phyloP scores from a whole-genome alignment of 2,888 invertebrate species.

The Hanleya hanleyi region DNA sequence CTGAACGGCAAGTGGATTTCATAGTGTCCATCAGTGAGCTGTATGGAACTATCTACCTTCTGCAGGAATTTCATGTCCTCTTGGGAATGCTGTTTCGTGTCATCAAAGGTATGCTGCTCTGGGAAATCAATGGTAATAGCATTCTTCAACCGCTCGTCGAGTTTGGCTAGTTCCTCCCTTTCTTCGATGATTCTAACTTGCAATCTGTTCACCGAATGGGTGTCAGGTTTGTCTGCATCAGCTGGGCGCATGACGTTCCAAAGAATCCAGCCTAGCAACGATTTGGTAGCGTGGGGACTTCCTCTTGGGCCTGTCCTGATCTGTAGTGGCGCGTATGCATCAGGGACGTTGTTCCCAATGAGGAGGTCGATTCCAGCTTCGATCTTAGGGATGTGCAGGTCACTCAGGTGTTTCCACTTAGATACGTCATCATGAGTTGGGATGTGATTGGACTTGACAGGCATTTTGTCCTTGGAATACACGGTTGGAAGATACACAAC shows the following conservation, averaged over 20 bases:
- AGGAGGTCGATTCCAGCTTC: slow-evolving; percentile 16
- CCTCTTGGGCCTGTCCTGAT: slow-evolving; percentile 16
- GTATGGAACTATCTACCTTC: too few species aligned
- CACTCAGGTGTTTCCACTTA: slow-evolving; percentile 27
- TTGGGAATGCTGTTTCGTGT: too few species aligned
- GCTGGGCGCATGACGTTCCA: slow-evolving; percentile 19
- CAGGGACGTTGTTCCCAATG: slow-evolving; percentile 19
- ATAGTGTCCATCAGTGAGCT: too few species aligned
- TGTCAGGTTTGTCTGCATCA: too few species aligned
- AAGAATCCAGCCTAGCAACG: slow-evolving; percentile 24
- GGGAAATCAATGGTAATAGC: too few species aligned
- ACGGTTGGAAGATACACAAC: slow-evolving; percentile 22
- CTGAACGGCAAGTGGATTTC: too few species aligned
- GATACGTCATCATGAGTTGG: slow-evolving; percentile 25
- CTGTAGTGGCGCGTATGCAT: slow-evolving; percentile 26
- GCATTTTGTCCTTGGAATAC: slow-evolving; percentile 30
- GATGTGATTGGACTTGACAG: slow-evolving; percentile 25
- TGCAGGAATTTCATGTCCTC: too few species aligned
- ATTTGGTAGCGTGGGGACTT: slow-evolving; percentile 26
- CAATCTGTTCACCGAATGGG: too few species aligned
- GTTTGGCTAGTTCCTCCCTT: too few species aligned
- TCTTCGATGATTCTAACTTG: too few species aligned
- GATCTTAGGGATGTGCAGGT: slow-evolving; percentile 21
- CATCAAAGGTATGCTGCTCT: too few species aligned
- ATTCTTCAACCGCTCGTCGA: too few species aligned